phyloP scores from a whole-genome alignment of 2,797 vertebrate genomes.

The Thaleichthys pacificus region DNA sequence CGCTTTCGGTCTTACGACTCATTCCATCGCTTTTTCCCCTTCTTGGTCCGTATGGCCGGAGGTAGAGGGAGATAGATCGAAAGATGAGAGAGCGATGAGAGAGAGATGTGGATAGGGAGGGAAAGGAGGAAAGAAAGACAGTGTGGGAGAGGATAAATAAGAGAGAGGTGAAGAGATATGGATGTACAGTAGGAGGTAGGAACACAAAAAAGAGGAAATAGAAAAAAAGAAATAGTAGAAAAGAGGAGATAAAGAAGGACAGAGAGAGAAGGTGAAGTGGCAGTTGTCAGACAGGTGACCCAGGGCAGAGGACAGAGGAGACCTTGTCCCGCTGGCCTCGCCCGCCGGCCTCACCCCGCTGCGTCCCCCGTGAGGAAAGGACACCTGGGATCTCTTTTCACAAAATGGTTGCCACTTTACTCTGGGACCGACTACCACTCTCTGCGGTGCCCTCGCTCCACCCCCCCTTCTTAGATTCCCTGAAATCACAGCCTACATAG shows the following conservation, averaged over 20 bases:
- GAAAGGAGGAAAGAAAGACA: not conserved
- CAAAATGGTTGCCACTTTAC: conserved; percentile 11
- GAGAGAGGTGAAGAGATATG: not conserved
- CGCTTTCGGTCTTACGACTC: not conserved
- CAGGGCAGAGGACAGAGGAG: not conserved
- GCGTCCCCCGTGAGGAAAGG: not conserved
- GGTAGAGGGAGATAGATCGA: not conserved
- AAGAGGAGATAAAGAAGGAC: no score
- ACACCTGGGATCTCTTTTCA: conserved; percentile 8
- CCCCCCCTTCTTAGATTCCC: not conserved
- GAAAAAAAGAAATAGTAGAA: not conserved
- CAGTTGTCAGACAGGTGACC: not conserved
- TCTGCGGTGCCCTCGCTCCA: not conserved
- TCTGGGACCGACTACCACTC: not conserved
- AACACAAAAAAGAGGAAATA: not conserved
- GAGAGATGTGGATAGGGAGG: not conserved
- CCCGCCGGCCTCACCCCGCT: no score
- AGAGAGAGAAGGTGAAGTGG: not conserved
- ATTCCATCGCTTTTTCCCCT: not conserved
- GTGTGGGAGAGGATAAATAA: not conserved
- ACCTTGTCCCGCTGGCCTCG: not conserved
- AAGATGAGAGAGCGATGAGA: not conserved
- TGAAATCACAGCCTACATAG: not conserved
- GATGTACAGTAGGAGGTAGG: not conserved
- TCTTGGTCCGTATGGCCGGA: not conserved